phyloP scores from a whole-genome alignment of 2,797 vertebrate genomes.

The Hippopotamyrus pictus region DNA sequence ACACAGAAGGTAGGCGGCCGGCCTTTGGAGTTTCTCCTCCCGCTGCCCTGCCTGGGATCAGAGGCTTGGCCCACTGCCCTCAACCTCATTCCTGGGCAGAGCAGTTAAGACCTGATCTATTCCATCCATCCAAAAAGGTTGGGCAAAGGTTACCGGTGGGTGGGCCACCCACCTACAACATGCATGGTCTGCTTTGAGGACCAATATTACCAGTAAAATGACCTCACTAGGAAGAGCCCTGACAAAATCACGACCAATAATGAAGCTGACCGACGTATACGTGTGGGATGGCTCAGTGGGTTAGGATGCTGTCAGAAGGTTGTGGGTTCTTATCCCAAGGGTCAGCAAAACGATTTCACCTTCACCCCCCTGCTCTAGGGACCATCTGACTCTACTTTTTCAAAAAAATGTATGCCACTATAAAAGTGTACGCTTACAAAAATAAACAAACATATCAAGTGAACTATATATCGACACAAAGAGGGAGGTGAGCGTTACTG shows the following conservation, averaged over 20 bases:
- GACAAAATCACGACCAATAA: neutral
- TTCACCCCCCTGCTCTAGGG: neutral
- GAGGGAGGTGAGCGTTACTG: neutral
- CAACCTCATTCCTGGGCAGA: conserved; percentile 50
- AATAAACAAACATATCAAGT: neutral
- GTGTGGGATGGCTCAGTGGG: neutral
- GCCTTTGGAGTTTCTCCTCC: conserved; percentile 51
- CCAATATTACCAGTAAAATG: neutral
- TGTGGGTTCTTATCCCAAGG: neutral
- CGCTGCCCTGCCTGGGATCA: conserved; percentile 63
- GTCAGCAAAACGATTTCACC: neutral
- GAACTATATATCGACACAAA: neutral
- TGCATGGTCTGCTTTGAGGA: neutral
- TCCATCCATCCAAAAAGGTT: neutral
- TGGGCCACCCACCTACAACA: neutral
- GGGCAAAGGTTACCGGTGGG: neutral
- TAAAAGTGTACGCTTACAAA: neutral
- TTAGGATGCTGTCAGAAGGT: neutral
- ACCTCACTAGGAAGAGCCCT: neutral
- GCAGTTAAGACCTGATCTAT: neutral
- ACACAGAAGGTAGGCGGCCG: conserved; percentile 77
- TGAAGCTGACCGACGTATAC: neutral
- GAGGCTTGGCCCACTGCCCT: conserved; percentile 9
- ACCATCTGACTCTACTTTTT: neutral
- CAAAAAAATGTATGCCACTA: neutral